phyloP scores from a whole-genome alignment of 1,140 invertebrate genomes.

The Achroia grisella region DNA sequence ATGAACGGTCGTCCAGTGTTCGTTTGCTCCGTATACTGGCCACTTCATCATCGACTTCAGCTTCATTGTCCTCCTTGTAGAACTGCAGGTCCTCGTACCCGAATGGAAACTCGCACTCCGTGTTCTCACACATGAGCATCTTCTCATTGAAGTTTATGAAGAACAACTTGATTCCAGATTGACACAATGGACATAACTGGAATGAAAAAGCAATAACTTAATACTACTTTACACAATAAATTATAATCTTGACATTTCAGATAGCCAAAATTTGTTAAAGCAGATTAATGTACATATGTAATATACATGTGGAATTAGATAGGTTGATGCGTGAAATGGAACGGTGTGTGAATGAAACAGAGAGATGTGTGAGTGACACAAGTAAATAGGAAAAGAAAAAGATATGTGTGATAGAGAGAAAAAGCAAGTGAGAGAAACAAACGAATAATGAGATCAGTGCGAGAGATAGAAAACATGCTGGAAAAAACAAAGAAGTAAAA shows the following conservation, averaged over 20 bases:
- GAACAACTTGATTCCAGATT: constrained; percentile 33
- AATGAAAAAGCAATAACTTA: constrained; percentile 11
- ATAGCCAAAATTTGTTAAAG: too few relatives aligned
- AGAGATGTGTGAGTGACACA: not conserved
- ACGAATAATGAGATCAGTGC: too few relatives aligned
- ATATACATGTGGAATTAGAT: not conserved
- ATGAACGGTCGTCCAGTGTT: not conserved
- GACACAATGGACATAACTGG: constrained; percentile 50
- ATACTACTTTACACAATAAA: too few relatives aligned
- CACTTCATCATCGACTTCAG: constrained; percentile 15
- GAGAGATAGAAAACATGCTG: too few relatives aligned
- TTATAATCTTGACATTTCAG: too few relatives aligned
- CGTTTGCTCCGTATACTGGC: constrained; percentile 13
- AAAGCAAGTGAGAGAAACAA: too few relatives aligned
- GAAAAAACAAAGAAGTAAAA: too few relatives aligned
- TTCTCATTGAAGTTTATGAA: constrained; percentile 51
- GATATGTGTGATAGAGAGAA: too few relatives aligned
- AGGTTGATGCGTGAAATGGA: too few relatives aligned
- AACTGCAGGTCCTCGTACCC: constrained; percentile 42
- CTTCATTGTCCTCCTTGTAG: constrained; percentile 23
- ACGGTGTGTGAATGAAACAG: too few relatives aligned
- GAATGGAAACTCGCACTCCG: constrained; percentile 56
- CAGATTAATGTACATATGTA: not conserved
- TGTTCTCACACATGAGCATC: constrained; percentile 53
- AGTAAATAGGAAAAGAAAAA: too few relatives aligned